A percentile compares a stretch with the other conserved stretches of the same genome.
Conservation (phyloP, 2,888 invertebrate species). For the Trachelus troglodyta region DNA sequence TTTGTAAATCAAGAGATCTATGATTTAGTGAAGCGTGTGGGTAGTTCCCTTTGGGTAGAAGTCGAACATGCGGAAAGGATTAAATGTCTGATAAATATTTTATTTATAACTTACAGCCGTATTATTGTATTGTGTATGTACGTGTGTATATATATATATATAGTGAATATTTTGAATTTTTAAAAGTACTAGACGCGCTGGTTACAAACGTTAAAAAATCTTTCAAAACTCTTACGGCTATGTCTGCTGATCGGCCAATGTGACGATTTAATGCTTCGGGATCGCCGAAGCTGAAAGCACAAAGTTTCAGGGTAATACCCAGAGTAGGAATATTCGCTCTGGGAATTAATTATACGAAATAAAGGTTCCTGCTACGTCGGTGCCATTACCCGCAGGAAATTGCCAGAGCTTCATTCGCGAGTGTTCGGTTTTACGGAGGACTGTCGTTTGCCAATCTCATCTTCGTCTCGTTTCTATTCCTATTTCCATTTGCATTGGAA, state of each 20-base stretch:
- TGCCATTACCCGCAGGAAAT: constrained; percentile 64
- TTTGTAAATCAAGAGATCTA: not conserved
- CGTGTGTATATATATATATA: no score
- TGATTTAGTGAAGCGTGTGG: not conserved
- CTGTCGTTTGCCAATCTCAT: not conserved
- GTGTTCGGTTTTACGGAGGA: not conserved
- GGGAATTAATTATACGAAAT: constrained; percentile 63
- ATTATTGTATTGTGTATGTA: not conserved
- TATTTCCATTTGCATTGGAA: not conserved
- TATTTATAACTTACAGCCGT: not conserved
- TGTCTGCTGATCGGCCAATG: not conserved
- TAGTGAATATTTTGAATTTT: no score
- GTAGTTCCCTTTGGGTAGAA: not conserved
- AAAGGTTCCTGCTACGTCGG: constrained; percentile 50
- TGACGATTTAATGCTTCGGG: not conserved
- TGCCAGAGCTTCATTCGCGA: constrained; percentile 44
- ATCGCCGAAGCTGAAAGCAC: not conserved
- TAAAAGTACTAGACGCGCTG: not conserved
- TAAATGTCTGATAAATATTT: not conserved
- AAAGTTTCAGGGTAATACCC: not conserved
- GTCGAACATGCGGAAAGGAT: not conserved
- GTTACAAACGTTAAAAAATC: not conserved
- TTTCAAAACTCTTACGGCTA: not conserved
- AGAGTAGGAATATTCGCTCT: constrained; percentile 29
- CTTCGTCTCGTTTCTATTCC: not conserved